Evolutionary conservation across 2,113 vertebrate species (phyloP).

Genomic region (Ammodytes dubius): DNA sequence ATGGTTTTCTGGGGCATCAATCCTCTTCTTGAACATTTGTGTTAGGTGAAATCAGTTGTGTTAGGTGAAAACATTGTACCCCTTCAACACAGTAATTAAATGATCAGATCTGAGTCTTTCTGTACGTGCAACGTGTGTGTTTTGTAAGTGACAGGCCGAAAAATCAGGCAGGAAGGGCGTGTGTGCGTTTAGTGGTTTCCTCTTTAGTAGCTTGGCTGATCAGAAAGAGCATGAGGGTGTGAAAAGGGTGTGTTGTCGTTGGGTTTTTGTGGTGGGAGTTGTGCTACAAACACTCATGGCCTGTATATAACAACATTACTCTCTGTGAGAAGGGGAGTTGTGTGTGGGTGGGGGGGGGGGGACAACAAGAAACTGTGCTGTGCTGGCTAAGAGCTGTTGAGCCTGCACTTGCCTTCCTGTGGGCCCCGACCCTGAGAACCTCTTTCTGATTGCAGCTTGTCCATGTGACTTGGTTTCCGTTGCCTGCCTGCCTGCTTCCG

Average conservation of each 20-base stretch:
- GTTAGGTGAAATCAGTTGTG: background rate
- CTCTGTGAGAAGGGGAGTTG: background rate
- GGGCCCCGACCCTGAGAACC: conserved; percentile 63
- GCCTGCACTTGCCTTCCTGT: conserved; percentile 62
- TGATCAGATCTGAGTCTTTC: background rate
- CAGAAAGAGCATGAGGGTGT: conserved; percentile 69
- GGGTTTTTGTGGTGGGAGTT: conserved; percentile 75
- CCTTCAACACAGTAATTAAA: background rate
- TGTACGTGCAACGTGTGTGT: background rate
- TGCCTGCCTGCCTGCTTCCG: conserved; percentile 83
- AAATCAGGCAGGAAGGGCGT: conserved; percentile 85
- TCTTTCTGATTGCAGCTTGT: conserved; percentile 76
- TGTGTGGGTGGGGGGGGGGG: background rate
- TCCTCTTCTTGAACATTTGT: too few species aligned
- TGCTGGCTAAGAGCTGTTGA: conserved; percentile 40
- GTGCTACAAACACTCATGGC: conserved; percentile 25
- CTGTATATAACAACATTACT: background rate
- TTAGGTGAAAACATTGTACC: background rate
- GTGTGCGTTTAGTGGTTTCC: conserved; percentile 84
- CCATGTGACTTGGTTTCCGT: conserved; percentile 88
- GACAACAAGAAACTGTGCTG: conserved; percentile 6
- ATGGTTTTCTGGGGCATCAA: background rate
- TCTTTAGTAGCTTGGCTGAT: conserved; percentile 77
- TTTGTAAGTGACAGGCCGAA: conserved; percentile 47
- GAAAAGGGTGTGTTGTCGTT: conserved; percentile 75